phyloP scores from a whole-genome alignment of 2,888 invertebrate genomes.

The Resseliella maxima region DNA sequence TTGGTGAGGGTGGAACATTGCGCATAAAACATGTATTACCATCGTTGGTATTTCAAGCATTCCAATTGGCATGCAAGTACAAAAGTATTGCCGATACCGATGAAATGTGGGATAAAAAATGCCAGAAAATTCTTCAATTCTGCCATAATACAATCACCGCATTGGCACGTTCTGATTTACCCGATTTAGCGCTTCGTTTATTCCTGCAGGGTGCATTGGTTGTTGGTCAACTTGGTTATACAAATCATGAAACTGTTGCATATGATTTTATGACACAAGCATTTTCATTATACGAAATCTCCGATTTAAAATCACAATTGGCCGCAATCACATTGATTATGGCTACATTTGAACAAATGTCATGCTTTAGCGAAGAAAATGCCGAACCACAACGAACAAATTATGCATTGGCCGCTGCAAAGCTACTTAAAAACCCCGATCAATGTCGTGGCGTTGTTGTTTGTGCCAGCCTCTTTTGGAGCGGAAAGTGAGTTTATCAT shows the following conservation, averaged over 20 bases:
- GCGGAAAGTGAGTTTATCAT: slow-evolving; percentile 74
- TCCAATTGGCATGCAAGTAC: slow-evolving; percentile 87
- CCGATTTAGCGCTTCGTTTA: slow-evolving; percentile 91
- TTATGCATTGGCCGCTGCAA: slow-evolving; percentile 95
- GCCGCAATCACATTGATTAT: slow-evolving; percentile 96
- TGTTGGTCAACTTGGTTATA: slow-evolving; percentile 90
- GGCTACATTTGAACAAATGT: slow-evolving; percentile 93
- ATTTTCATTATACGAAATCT: slow-evolving; percentile 96
- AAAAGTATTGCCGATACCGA: slow-evolving; percentile 84
- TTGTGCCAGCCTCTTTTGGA: slow-evolving; percentile 98
- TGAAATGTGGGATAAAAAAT: slow-evolving; percentile 98
- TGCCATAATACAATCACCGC: slow-evolving; percentile 96
- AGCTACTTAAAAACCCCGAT: slow-evolving; percentile 96
- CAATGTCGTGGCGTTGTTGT: slow-evolving; percentile 95
- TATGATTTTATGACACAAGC: slow-evolving; percentile 98
- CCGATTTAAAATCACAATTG: slow-evolving; percentile 95
- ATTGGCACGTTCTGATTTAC: slow-evolving; percentile 93
- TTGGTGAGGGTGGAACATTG: slow-evolving; percentile 89
- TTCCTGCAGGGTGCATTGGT: slow-evolving; percentile 96
- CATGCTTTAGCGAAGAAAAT: slow-evolving; percentile 95
- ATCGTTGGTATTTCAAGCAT: slow-evolving; percentile 94
- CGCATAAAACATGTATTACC: slow-evolving; percentile 93
- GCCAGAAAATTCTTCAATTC: slow-evolving; percentile 97
- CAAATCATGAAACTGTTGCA: slow-evolving; percentile 95
- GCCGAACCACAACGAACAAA: slow-evolving; percentile 96